These are phyloP conservation scores for Stigmatopora nigra DNA, from an alignment of 2,113 vertebrate species.

Conservation along the genomic window DNA sequence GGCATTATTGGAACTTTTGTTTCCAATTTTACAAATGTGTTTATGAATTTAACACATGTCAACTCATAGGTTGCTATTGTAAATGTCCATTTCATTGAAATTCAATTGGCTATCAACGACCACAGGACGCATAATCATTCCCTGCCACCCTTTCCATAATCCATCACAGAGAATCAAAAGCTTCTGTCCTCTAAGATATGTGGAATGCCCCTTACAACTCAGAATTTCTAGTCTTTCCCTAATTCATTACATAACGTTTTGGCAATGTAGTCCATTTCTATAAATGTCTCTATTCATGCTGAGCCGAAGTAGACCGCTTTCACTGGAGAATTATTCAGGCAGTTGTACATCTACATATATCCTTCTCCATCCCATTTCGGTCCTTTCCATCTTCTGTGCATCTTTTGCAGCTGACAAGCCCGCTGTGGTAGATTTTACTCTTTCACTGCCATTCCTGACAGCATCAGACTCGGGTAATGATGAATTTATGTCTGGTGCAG, in stretches of 20 bases:
- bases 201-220: conserved; percentile 17
- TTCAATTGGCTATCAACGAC: too few relatives aligned
- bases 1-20: not conserved
- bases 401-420: conserved; percentile 24
- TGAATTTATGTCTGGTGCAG: conserved; percentile 30
- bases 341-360: conserved; percentile 21
- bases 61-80: too few relatives aligned
- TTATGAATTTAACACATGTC: too few relatives aligned
- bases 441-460: not conserved
- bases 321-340: conserved; percentile 32
- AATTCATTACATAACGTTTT: conserved; percentile 28
- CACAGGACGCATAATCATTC: too few relatives aligned
- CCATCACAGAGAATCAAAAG: conserved; percentile 24
- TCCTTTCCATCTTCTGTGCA: conserved; percentile 34
- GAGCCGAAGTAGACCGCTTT: conserved; percentile 6
- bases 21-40: too few relatives aligned
- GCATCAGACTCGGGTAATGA: conserved; percentile 29
- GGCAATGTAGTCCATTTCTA: conserved; percentile 2
- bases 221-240: conserved; percentile 14
- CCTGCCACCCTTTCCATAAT: conserved; percentile 5
- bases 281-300: not conserved
- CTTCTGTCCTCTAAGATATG: conserved; percentile 23
- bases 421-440: conserved; percentile 19
- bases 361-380: conserved; percentile 13
- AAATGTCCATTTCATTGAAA: too few relatives aligned